Evolutionary conservation across 2,797 vertebrate species (phyloP).

Genomic region (Sibirionetta formosa): DNA sequence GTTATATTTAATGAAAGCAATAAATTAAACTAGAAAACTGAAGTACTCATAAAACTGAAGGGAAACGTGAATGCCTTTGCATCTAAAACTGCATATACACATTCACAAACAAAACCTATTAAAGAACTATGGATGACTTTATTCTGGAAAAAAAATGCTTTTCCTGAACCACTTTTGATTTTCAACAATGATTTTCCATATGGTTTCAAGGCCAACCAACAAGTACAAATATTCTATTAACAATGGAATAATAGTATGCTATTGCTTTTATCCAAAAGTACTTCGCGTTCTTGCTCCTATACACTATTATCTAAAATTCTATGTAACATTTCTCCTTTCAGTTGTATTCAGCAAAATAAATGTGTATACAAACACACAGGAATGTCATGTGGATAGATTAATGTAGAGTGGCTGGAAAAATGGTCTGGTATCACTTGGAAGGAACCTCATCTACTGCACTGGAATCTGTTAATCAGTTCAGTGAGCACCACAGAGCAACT

Average conservation of each 20-base stretch:
- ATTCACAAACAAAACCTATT: neutral
- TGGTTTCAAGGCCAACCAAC: neutral
- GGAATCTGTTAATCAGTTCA: neutral
- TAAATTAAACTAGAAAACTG: neutral
- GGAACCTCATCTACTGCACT: neutral
- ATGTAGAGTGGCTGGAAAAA: neutral
- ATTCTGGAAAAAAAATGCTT: neutral
- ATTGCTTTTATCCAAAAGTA: neutral
- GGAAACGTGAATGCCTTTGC: neutral
- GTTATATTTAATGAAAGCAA: neutral
- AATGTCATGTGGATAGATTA: neutral
- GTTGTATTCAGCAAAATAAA: neutral
- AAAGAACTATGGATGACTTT: neutral
- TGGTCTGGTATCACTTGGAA: neutral
- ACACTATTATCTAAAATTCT: neutral
- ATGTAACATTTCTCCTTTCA: neutral
- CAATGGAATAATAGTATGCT: fast-evolving
- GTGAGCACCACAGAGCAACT: neutral
- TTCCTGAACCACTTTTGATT: neutral
- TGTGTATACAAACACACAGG: neutral
- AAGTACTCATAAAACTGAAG: neutral
- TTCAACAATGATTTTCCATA: neutral
- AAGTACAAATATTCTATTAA: neutral
- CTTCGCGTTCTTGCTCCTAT: neutral
- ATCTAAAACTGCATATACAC: neutral